Conservation (phyloP, 2,797 vertebrate genomes). For the Parambassis ranga region DNA sequence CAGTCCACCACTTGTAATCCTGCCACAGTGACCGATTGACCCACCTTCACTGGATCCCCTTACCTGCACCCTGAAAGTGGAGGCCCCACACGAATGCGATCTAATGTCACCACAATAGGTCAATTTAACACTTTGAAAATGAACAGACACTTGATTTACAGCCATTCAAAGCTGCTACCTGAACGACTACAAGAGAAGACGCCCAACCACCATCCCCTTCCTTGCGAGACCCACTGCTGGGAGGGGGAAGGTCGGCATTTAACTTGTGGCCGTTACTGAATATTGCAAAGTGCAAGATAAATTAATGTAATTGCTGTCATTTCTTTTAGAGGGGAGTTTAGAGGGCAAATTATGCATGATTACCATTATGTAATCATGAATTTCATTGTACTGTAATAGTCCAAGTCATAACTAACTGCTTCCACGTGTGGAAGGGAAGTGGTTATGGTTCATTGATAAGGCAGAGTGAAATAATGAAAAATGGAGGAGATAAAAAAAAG, state of each 20-base stretch:
- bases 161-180: conserved; percentile 5
- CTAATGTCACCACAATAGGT: conserved; percentile 12
- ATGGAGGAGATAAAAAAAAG: background rate
- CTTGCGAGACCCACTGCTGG: background rate
- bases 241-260: background rate
- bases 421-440: background rate
- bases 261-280: background rate
- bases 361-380: background rate
- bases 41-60: conserved; percentile 3
- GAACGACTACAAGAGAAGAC: background rate
- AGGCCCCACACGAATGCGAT: no score
- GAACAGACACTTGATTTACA: conserved; percentile 15
- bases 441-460: background rate
- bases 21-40: conserved; percentile 6
- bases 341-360: background rate
- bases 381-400: background rate
- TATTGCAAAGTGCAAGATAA: conserved; percentile 1
- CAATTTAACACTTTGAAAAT: conserved; percentile 6
- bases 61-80: conserved; percentile 4
- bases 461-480: background rate
- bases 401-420: conserved; percentile 2
- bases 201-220: background rate
- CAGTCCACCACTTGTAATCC: conserved; percentile 8
- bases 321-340: background rate
- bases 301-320: conserved; percentile 16